Conservation (phyloP, 1,140 invertebrate species). For the Drosophila lacteicornis region DNA sequence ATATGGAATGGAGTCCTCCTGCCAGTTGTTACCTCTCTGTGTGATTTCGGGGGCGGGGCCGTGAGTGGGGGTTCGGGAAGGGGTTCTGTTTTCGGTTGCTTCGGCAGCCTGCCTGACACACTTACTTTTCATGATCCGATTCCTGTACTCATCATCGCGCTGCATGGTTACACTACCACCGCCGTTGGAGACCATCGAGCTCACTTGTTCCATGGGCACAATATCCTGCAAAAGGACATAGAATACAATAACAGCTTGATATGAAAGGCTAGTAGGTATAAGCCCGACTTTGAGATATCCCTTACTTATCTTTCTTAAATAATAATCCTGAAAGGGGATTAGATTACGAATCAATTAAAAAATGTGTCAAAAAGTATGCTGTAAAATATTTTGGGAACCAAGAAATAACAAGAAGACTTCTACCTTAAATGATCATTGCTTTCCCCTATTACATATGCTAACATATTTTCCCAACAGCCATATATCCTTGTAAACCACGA, state of each 20-base stretch:
- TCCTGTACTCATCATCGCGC: constrained; percentile 84
- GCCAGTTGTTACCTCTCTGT: constrained; percentile 60
- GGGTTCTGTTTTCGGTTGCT: constrained; percentile 34
- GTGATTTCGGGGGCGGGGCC: constrained; percentile 29
- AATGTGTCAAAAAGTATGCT: not conserved
- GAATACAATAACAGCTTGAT: constrained; percentile 5
- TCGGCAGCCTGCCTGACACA: constrained; percentile 56
- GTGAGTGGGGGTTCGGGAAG: constrained; percentile 4
- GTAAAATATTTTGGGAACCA: not conserved
- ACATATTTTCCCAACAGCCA: not conserved
- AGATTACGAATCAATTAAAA: not conserved
- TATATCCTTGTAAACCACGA: constrained; percentile 13
- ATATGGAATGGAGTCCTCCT: constrained; percentile 55
- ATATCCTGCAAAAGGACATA: constrained; percentile 76
- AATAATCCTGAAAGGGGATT: not conserved
- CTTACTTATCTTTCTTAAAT: not conserved
- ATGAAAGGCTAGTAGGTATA: not conserved
- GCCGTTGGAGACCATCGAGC: constrained; percentile 84
- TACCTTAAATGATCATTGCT: not conserved
- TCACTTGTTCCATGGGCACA: constrained; percentile 85
- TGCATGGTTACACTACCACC: constrained; percentile 83
- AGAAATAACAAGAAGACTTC: not conserved
- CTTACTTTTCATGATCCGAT: constrained; percentile 85
- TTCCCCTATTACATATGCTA: constrained; percentile 5
- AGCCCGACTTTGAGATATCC: not conserved